phyloP scores from a whole-genome alignment of 2,888 invertebrate genomes.

The Allacma fusca region DNA sequence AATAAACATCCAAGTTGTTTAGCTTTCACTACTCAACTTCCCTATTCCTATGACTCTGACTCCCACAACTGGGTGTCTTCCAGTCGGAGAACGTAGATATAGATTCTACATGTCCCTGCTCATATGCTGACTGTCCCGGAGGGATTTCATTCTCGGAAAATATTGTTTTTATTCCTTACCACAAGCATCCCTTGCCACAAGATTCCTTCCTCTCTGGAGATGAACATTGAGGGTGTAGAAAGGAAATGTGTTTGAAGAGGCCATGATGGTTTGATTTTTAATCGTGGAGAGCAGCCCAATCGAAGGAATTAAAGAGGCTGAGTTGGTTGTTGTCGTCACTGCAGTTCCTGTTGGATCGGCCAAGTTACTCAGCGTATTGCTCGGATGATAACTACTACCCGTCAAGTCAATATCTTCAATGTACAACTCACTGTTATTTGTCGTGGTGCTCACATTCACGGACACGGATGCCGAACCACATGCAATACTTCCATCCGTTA shows the following conservation, averaged over 20 bases:
- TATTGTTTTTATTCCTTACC: conserved; percentile 70
- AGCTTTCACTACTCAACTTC: not conserved
- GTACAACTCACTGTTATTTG: conserved; percentile 48
- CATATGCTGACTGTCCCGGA: not conserved
- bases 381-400: conserved; percentile 35
- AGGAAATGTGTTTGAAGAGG: conserved; percentile 67
- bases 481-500: conserved; percentile 46
- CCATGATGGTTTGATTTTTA: conserved; percentile 30
- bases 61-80: no score
- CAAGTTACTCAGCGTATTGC: conserved; percentile 32
- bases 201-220: conserved; percentile 84
- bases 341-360: conserved; percentile 33
- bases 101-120: no score
- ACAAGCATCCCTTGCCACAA: conserved; percentile 93
- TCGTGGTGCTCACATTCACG: conserved; percentile 55
- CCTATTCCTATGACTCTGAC: not conserved
- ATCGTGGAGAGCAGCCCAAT: conserved; percentile 11
- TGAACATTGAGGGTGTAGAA: conserved; percentile 92
- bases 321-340: not conserved
- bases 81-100: no score
- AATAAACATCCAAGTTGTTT: not conserved
- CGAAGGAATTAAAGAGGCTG: conserved; percentile 1
- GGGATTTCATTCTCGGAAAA: not conserved
- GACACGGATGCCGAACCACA: conserved; percentile 55
- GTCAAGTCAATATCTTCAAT: conserved; percentile 34